These are phyloP conservation scores for Lucifuga dentata DNA, from an alignment of 2,113 vertebrate species.

Conservation along the genomic window DNA sequence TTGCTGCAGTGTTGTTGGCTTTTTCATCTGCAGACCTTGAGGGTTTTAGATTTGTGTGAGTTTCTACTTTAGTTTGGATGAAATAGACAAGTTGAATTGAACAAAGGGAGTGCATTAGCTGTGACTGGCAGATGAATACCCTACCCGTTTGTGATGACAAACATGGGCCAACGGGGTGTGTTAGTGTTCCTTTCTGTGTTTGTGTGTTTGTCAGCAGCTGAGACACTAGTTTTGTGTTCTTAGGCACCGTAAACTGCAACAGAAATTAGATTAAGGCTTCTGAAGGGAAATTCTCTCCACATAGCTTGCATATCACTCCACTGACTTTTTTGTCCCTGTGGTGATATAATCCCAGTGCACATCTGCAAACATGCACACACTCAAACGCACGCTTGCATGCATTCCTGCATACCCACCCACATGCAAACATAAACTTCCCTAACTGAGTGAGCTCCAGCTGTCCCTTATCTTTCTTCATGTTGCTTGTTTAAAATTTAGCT, in stretches of 20 bases:
- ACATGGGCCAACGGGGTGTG: constrained; percentile 36
- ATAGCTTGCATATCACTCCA: constrained; percentile 68
- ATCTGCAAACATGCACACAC: constrained; percentile 38
- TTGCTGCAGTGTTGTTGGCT: constrained; percentile 23
- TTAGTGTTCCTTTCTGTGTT: constrained; percentile 61
- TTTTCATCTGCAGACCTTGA: constrained; percentile 46
- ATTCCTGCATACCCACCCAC: constrained; percentile 50
- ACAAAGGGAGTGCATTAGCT: constrained; percentile 57
- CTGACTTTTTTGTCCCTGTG: constrained; percentile 67
- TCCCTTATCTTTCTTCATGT: constrained; percentile 55
- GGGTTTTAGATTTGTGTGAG: constrained; percentile 27
- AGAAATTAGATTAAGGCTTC: constrained; percentile 66
- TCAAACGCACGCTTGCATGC: constrained; percentile 39
- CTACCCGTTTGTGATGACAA: constrained; percentile 39
- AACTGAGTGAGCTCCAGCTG: constrained; percentile 42
- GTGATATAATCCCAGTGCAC: constrained; percentile 62
- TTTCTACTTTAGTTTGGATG: constrained; percentile 44
- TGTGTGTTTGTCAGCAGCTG: constrained; percentile 53
- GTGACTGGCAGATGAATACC: constrained; percentile 70
- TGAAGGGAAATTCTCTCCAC: constrained; percentile 58
- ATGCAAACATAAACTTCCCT: constrained; percentile 43
- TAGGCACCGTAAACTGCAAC: constrained; percentile 43
- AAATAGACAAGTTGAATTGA: constrained; percentile 66
- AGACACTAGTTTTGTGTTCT: constrained; percentile 56
- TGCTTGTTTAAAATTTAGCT: constrained; percentile 71